These are phyloP conservation scores for Acanthosepion lycidas DNA, from an alignment of 2,888 invertebrate genomes.

Conservation along the genomic window DNA sequence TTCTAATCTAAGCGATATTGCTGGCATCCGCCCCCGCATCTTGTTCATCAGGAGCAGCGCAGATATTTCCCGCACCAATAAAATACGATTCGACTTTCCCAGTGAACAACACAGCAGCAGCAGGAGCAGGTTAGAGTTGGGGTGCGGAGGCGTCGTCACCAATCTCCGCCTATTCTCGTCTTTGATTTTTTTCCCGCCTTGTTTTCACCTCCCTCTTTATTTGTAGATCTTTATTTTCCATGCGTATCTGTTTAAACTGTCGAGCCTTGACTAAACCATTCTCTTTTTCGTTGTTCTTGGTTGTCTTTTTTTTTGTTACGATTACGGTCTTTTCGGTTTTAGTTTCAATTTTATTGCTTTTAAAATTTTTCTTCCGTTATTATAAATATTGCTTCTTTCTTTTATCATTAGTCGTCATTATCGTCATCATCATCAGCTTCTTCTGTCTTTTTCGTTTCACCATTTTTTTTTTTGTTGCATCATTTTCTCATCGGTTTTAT, in stretches of 20 bases:
- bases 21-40: not conserved
- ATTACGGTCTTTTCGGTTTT: too few species aligned
- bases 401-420: too few species aligned
- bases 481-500: too few species aligned
- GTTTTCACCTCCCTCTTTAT: not conserved
- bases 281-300: not conserved
- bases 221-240: not conserved
- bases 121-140: not conserved
- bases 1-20: not conserved
- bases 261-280: not conserved
- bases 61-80: not conserved
- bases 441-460: too few species aligned
- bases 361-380: too few species aligned
- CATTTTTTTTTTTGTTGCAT: too few species aligned
- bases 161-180: conserved; percentile 15
- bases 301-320: not conserved
- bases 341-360: too few species aligned
- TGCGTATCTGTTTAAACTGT: too few species aligned
- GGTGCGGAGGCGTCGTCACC: not conserved
- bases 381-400: too few species aligned
- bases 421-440: too few species aligned
- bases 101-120: not conserved
- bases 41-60: not conserved
- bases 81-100: too few species aligned
- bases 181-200: not conserved